These are phyloP conservation scores for Holocentrus rufus DNA, from an alignment of 2,797 vertebrate species.

Conservation along the genomic window DNA sequence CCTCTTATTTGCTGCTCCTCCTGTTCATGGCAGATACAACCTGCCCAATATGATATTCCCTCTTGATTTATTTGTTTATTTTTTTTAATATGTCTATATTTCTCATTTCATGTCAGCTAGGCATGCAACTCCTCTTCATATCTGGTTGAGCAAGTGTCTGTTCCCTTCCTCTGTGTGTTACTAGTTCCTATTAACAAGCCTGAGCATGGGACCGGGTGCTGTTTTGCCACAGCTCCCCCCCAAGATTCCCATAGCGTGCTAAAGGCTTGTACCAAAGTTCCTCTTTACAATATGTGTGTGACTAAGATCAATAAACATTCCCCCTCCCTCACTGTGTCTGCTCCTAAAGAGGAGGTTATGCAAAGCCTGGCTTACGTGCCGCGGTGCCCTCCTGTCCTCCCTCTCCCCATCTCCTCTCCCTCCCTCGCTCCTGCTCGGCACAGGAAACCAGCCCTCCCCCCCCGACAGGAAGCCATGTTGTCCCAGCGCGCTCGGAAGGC, in stretches of 20 bases:
- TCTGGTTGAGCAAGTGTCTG: slow-evolving; percentile 16
- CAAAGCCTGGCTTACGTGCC: slow-evolving; percentile 78
- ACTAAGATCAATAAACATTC: slow-evolving; percentile 89
- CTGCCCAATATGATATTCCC: slow-evolving; percentile 10
- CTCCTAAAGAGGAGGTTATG: slow-evolving; percentile 76
- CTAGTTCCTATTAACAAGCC: slow-evolving; percentile 33
- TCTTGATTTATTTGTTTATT: not conserved
- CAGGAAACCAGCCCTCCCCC: slow-evolving; percentile 74
- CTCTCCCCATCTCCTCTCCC: slow-evolving; percentile 40
- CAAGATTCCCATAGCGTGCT: slow-evolving; percentile 84
- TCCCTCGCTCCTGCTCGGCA: slow-evolving; percentile 66
- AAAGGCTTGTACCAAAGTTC: slow-evolving; percentile 82
- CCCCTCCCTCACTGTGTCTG: slow-evolving; percentile 67
- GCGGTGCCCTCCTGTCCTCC: slow-evolving; percentile 64
- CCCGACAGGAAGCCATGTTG: slow-evolving; percentile 82
- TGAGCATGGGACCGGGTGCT: slow-evolving; percentile 41
- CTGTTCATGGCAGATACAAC: slow-evolving; percentile 31
- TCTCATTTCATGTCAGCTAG: not conserved
- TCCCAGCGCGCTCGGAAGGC: slow-evolving; percentile 75
- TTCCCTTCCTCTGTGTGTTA: slow-evolving; percentile 26
- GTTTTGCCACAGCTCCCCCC: slow-evolving; percentile 37
- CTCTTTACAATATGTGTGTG: slow-evolving; percentile 83
- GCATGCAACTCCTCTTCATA: not conserved
- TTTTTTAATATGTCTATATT: not conserved
- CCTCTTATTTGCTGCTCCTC: slow-evolving; percentile 7